Percentiles rank a stretch among this genome's conserved stretches.
These are phyloP conservation scores for Mola mola DNA, from an alignment of 2,113 vertebrate genomes.

Conservation along the genomic window DNA sequence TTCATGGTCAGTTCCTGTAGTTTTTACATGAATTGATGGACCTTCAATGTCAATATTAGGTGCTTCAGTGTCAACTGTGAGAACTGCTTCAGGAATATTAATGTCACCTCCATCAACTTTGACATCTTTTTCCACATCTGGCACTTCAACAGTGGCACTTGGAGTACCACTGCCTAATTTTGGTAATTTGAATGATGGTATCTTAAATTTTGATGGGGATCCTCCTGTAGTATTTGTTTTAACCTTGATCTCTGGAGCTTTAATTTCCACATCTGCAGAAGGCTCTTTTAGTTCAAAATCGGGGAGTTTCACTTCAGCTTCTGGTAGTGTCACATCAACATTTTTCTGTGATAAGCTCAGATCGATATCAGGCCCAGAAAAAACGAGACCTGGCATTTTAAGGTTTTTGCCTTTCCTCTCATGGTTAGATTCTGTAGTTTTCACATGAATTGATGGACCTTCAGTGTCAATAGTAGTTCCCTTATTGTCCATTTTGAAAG, in stretches of 20 bases:
- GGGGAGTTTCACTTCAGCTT: slow-evolving; percentile 22
- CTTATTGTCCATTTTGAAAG: slow-evolving; percentile 30
- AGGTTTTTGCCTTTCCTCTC: slow-evolving; percentile 1
- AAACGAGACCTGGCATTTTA: slow-evolving; percentile 45
- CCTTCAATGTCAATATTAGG: neutral
- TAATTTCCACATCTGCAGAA: slow-evolving; percentile 17
- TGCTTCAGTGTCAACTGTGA: neutral
- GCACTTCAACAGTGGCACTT: slow-evolving; percentile 12
- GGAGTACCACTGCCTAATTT: slow-evolving; percentile 56
- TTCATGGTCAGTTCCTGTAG: neutral
- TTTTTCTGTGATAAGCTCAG: slow-evolving; percentile 29
- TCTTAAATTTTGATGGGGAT: slow-evolving; percentile 57
- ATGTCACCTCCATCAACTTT: slow-evolving; percentile 7
- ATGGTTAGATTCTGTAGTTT: neutral
- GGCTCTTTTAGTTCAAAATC: slow-evolving; percentile 18
- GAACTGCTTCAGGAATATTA: neutral
- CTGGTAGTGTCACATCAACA: slow-evolving; percentile 25
- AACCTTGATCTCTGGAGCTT: slow-evolving; percentile 2
- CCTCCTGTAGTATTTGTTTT: slow-evolving; percentile 7
- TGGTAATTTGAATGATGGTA: slow-evolving; percentile 48
- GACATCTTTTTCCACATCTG: slow-evolving; percentile 14
- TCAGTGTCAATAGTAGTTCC: slow-evolving; percentile 17
- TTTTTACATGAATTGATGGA: neutral
- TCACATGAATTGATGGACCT: neutral
- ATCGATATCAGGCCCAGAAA: slow-evolving; percentile 18